These are phyloP conservation scores for Standfussiana lucernea DNA, from an alignment of 2,888 invertebrate species.

Conservation along the genomic window DNA sequence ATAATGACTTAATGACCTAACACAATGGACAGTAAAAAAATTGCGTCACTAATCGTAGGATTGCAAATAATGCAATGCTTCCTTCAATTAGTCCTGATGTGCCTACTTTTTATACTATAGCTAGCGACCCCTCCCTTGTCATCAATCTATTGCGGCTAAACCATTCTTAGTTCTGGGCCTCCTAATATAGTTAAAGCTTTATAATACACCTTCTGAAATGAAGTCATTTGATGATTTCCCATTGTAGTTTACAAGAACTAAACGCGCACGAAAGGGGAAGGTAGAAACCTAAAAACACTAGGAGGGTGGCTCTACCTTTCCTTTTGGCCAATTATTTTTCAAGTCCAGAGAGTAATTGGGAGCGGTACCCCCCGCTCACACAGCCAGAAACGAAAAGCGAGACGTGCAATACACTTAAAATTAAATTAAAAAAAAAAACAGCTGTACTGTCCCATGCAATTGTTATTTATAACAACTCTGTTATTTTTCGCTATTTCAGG, in stretches of 20 bases:
- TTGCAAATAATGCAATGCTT: conserved; percentile 6
- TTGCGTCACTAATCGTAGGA: conserved; percentile 8
- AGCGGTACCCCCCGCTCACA: too few relatives aligned
- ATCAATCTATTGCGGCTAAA: not conserved
- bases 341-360: too few relatives aligned
- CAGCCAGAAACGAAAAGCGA: not conserved
- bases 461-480: too few relatives aligned
- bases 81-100: conserved; percentile 3
- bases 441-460: too few relatives aligned
- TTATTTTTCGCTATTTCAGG: not conserved
- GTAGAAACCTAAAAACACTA: too few relatives aligned
- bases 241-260: not conserved
- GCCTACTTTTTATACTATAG: not conserved
- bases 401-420: not conserved
- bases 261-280: not conserved
- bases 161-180: not conserved
- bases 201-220: too few relatives aligned
- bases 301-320: too few relatives aligned
- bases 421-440: too few relatives aligned
- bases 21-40: conserved; percentile 24
- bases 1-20: conserved; percentile 29
- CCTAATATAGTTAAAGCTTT: not conserved
- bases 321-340: too few relatives aligned
- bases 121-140: not conserved
- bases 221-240: too few relatives aligned